Base-by-base conservation (phyloP, 2,888 invertebrate genomes). In the Xestia xanthographa region DNA sequence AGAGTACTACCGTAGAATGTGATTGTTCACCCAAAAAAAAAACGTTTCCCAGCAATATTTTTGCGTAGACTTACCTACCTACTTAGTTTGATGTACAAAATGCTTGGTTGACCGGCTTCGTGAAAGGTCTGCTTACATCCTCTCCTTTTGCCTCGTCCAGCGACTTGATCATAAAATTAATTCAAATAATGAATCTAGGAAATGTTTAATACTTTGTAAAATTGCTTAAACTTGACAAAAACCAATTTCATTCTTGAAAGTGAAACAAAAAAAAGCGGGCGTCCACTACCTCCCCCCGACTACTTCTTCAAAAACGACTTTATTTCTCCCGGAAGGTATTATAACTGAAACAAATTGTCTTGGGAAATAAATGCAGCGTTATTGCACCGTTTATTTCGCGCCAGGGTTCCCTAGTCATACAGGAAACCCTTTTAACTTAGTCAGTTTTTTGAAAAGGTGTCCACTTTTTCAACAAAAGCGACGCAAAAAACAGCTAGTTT, bases 341-440 rank as follows among this genome's bases (percentile, higher is more conserved):
- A 43, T 74, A 67, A 63, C 65, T 75, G 63, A 69, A 81, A 69
- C 43, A 58, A 79, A 75, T 58, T 81, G 58, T 50, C 82, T 68
- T 48, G 53, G 43, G 41, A 41, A 58, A 69, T 48, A 77, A 68
- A 34, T 29, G 38, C 53, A 22, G 22, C 62, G 20, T 63, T 68
- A 68, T 65, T 77, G 67, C 56, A 58, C 17, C 41, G 62, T 53
- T 56, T 75, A 53, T 45, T 34, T 43, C 43, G n/a, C 20, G 38
- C 3, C n/a, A 29, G 63, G 43, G 53, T 65, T 65, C 75, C 22
- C 6, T 38, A 9, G n/a, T n/a, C 43, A 14, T 1, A 56, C 12
- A 34, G 2, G 12, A 62, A 62, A 38, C 11, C 62, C 12, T 60
- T 60, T 34, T 22, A 22, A 22, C 20, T 60, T 9, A 20, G 34